Evolutionary conservation across 1,140 invertebrate genomes (phyloP), one percentile per base, ranked within the genome.

Genomic region (Diorhabda elongata): DNA sequence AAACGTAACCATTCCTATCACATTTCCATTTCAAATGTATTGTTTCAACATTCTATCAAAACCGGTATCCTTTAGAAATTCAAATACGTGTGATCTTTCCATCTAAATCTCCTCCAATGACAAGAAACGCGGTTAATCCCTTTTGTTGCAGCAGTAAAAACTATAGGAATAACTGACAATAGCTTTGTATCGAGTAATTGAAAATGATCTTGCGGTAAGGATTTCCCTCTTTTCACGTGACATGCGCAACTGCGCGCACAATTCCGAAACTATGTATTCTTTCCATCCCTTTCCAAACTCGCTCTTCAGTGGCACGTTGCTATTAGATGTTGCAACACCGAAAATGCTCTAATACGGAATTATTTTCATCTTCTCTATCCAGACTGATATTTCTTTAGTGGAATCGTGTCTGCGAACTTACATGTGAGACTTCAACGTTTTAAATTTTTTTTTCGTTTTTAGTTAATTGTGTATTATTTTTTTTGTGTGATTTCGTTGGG

Each of bases 181-280:
- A 66, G 7, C 64, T 42, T 9, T 66, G 42, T 66, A 66, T 47
- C 58, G 26, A 60, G 65, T 60, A 45, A 68, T 68, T 68, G n/a
- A n/a, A 52, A 52, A 56, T 62, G 41, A 56, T 68, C 47, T 58
- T 63, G 67, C 67, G 67, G 61, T 58, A 68, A n/a, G 43, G 26
- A 52, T 26, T 42, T 63, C 57, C 67, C 60, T 57, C n/a, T 57
- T 63, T 44, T 43, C 59, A 47, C 45, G 43, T 42, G 60, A 44
- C 67, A 68, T 68, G 67, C 67, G 67, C 67, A 45, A 62, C 61
- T 68, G 67, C 67, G 67, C 67, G 60, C 8, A 42, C 44, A 56
- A 68, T 68, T 60, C 60, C 62, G 60, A 42, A 62, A 61, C 45
- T 42, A 44, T 59, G 57, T 52, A 60, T 67, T 58, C 60, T 68